Evolutionary conservation across 2,888 invertebrate species (phyloP).

Genomic region (Lasioglossum vierecki): DNA sequence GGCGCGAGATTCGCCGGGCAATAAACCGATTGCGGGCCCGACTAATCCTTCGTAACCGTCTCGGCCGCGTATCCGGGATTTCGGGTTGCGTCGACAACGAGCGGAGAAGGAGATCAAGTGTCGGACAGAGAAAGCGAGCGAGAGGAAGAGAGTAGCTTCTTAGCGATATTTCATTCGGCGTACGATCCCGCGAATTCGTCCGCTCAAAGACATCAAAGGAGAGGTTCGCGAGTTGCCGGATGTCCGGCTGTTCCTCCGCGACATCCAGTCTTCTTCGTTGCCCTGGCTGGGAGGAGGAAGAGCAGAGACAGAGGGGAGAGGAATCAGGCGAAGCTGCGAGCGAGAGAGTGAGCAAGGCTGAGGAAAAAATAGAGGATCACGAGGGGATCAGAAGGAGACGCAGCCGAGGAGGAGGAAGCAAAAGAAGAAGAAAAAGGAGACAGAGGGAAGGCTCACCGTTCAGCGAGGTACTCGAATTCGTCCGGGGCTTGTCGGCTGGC

Average conservation of each 20-base stretch:
- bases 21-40: constrained; percentile 50
- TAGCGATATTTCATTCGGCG: constrained; percentile 81
- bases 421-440: constrained; percentile 18
- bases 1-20: constrained; percentile 24
- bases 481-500: constrained; percentile 76
- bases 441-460: constrained; percentile 46
- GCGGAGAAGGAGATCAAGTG: background rate
- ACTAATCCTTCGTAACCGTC: constrained; percentile 45
- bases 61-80: constrained; percentile 26
- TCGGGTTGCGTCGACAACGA: constrained; percentile 22
- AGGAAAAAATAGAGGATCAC: background rate
- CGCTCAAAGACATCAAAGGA: constrained; percentile 79
- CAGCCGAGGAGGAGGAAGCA: constrained; percentile 22
- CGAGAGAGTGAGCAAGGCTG: background rate
- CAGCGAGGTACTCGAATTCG: constrained; percentile 74
- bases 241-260: constrained; percentile 75
- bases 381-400: constrained; percentile 8
- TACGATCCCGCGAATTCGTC: constrained; percentile 75
- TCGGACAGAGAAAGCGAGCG: background rate
- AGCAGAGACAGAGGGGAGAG: background rate
- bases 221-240: constrained; percentile 74
- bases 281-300: constrained; percentile 37
- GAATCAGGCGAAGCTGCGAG: background rate
- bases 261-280: constrained; percentile 58
- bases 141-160: background rate